These are phyloP conservation scores for Rhinopomastus cyanomelas DNA, from an alignment of 2,113 vertebrate species.

Conservation along the genomic window DNA sequence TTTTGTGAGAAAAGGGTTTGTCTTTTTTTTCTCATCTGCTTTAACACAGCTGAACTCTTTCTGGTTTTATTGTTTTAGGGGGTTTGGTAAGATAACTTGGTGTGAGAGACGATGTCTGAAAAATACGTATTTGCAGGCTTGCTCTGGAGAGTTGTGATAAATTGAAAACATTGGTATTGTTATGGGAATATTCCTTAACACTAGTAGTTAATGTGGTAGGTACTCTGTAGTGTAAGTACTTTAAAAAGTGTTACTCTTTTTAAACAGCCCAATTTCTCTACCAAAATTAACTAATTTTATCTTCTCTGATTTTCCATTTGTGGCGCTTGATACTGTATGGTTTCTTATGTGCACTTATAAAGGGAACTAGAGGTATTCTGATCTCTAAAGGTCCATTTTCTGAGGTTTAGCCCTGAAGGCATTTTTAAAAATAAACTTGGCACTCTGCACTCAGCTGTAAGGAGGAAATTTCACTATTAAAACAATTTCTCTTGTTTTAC, in stretches of 20 bases:
- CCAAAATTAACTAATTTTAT: not conserved
- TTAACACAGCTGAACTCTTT: not conserved
- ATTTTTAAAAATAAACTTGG: constrained; percentile 32
- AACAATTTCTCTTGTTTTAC: not conserved
- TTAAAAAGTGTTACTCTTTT: not conserved
- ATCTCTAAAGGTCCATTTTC: not conserved
- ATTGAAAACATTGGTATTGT: not conserved
- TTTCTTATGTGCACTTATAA: not conserved
- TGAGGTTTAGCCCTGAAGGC: constrained; percentile 3
- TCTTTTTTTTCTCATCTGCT: not conserved
- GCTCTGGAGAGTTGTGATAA: not conserved
- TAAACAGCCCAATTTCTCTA: not conserved
- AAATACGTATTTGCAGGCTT: not conserved
- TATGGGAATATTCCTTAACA: not conserved
- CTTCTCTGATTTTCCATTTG: not conserved
- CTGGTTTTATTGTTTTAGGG: not conserved
- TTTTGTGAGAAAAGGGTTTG: not conserved
- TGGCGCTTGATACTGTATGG: not conserved
- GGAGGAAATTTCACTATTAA: not conserved
- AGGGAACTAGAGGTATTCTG: not conserved
- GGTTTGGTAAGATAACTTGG: not conserved
- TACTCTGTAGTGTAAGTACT: not conserved
- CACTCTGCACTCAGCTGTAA: not conserved
- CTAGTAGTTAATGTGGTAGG: not conserved
- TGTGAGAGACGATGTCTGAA: not conserved